These are phyloP conservation scores for Pogonomyrmex californicus DNA, from an alignment of 1,140 invertebrate genomes.

Conservation along the genomic window DNA sequence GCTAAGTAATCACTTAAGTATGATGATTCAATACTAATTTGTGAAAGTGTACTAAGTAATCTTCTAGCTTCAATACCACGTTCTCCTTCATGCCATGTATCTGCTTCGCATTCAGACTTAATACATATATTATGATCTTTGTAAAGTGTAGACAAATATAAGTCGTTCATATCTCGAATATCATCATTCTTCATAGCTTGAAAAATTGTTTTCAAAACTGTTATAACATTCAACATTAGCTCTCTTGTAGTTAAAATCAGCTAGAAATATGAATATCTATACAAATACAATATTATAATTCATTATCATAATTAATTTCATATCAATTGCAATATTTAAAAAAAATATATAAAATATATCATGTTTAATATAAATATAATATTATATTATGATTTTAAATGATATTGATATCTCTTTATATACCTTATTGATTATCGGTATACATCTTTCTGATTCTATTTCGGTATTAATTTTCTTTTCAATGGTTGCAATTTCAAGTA, in stretches of 20 bases:
- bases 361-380: not conserved
- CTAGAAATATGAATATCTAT: constrained; percentile 69
- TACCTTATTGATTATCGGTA: constrained; percentile 84
- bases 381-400: constrained; percentile 6
- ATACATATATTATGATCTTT: constrained; percentile 77
- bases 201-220: constrained; percentile 81
- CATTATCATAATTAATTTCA: constrained; percentile 74
- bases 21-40: constrained; percentile 77
- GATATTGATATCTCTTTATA: constrained; percentile 37
- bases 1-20: constrained; percentile 83
- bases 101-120: constrained; percentile 79
- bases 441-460: constrained; percentile 78
- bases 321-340: not conserved
- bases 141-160: constrained; percentile 83
- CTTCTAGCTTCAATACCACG: constrained; percentile 83
- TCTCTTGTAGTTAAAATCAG: constrained; percentile 81
- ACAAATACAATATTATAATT: constrained; percentile 78
- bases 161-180: constrained; percentile 85
- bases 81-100: constrained; percentile 82
- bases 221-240: constrained; percentile 80
- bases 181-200: constrained; percentile 84
- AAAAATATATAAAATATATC: too few relatives aligned
- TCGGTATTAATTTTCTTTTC: constrained; percentile 79
- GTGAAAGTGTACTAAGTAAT: constrained; percentile 78
- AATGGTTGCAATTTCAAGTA: constrained; percentile 78